Percentiles rank a stretch among this genome's conserved stretches.
phyloP scores from a whole-genome alignment of 2,113 vertebrate genomes.

The Tricholaema leucomelas region DNA sequence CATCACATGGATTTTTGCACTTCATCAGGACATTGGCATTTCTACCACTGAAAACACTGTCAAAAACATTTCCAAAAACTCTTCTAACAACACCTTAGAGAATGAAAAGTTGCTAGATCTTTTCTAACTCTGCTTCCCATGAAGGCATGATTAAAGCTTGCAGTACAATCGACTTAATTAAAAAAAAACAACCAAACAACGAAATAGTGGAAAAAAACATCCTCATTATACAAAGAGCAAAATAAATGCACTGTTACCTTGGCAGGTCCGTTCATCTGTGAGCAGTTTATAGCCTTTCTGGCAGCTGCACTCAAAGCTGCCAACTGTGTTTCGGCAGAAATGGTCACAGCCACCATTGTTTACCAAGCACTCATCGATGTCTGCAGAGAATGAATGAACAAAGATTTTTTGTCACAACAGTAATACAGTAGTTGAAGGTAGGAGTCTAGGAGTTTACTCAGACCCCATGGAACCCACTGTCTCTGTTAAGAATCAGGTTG shows the following conservation, averaged over 20 bases:
- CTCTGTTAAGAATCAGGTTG: not conserved
- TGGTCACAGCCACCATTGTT: conserved; percentile 96
- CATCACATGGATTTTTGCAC: not conserved
- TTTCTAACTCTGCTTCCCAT: not conserved
- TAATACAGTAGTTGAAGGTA: not conserved
- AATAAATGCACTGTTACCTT: conserved; percentile 80
- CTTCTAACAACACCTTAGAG: not conserved
- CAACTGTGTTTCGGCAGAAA: conserved; percentile 93
- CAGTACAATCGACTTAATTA: not conserved
- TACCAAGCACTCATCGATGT: conserved; percentile 93
- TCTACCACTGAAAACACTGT: not conserved
- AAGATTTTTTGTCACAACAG: not conserved
- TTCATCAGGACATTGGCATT: not conserved
- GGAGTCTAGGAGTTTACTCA: not conserved
- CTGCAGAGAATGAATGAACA: conserved; percentile 62
- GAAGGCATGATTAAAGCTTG: not conserved
- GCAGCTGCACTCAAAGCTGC: conserved; percentile 98
- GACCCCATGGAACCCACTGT: not conserved
- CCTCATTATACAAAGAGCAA: not conserved
- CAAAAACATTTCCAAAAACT: not conserved
- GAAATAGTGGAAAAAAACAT: not conserved
- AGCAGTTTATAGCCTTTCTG: conserved; percentile 95
- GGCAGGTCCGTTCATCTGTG: conserved; percentile 93
- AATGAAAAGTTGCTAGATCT: not conserved
- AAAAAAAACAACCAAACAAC: not conserved